Evolutionary conservation across 2,113 vertebrate genomes (phyloP).

Genomic region (Equus przewalskii): DNA sequence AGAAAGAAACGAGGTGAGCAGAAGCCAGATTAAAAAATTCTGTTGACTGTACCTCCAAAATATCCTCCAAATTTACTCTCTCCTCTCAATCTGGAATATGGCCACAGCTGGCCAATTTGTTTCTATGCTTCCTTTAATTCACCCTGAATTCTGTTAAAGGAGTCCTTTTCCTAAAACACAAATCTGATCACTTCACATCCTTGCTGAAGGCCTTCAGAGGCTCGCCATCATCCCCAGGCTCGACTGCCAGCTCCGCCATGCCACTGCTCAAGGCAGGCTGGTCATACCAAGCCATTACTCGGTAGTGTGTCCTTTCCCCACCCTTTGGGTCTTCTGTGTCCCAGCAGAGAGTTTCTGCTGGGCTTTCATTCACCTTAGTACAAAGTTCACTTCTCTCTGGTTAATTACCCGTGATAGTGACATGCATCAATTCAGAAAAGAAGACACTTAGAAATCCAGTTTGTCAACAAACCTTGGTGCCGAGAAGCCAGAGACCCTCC

Average conservation of each 20-base stretch:
- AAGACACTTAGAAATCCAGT: background rate
- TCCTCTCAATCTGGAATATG: too few relatives aligned
- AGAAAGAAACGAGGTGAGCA: background rate
- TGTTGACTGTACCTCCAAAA: background rate
- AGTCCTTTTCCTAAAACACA: background rate
- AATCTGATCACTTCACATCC: fast-evolving
- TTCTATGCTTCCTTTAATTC: too few relatives aligned
- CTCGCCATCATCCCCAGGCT: fast-evolving
- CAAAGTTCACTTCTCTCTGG: background rate
- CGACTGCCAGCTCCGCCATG: fast-evolving
- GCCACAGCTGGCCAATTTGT: background rate
- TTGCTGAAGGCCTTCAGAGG: fast-evolving
- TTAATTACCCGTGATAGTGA: background rate
- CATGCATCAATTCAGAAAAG: background rate
- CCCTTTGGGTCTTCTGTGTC: background rate
- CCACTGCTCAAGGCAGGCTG: background rate
- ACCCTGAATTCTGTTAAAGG: fast-evolving
- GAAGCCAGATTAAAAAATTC: background rate
- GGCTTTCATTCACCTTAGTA: background rate
- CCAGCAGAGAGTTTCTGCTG: fast-evolving
- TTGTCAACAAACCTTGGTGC: too few relatives aligned
- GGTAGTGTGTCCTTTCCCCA: fast-evolving
- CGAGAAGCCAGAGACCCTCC: background rate
- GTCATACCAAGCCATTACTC: fast-evolving
- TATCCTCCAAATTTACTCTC: too few relatives aligned